phyloP scores from a whole-genome alignment of 1,140 invertebrate genomes.

The Drosophila repletoides region DNA sequence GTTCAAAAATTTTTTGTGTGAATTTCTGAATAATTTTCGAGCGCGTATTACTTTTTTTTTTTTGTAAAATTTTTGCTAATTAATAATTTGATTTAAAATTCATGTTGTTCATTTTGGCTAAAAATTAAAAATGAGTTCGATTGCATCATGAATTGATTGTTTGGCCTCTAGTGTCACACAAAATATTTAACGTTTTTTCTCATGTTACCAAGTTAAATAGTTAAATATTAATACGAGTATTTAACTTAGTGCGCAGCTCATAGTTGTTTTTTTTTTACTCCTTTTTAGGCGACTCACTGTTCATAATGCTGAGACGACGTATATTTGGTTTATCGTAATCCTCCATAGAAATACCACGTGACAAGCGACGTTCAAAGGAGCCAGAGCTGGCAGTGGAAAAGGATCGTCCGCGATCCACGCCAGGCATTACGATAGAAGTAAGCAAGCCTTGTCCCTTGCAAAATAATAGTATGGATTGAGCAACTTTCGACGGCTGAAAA shows the following conservation, averaged over 20 bases:
- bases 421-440: conserved; percentile 88
- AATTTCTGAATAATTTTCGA: too few species aligned
- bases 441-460: conserved; percentile 91
- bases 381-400: conserved; percentile 84
- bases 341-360: conserved; percentile 90
- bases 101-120: conserved; percentile 34
- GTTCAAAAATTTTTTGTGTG: too few species aligned
- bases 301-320: conserved; percentile 87
- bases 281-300: conserved; percentile 74
- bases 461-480: conserved; percentile 91
- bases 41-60: background rate
- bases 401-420: conserved; percentile 86
- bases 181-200: conserved; percentile 6
- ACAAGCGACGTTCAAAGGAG: conserved; percentile 84
- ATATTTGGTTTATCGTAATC: conserved; percentile 92
- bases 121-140: conserved; percentile 47
- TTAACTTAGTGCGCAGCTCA: conserved; percentile 23
- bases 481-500: conserved; percentile 89
- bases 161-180: conserved; percentile 46
- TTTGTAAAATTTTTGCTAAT: conserved; percentile 33
- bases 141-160: conserved; percentile 62
- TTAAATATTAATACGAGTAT: conserved; percentile 53
- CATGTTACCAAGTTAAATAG: conserved; percentile 51
- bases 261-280: conserved; percentile 53
- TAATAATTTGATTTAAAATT: conserved; percentile 53